Conservation (phyloP, 1,140 invertebrate species). For the Tetraneura akinire region DNA sequence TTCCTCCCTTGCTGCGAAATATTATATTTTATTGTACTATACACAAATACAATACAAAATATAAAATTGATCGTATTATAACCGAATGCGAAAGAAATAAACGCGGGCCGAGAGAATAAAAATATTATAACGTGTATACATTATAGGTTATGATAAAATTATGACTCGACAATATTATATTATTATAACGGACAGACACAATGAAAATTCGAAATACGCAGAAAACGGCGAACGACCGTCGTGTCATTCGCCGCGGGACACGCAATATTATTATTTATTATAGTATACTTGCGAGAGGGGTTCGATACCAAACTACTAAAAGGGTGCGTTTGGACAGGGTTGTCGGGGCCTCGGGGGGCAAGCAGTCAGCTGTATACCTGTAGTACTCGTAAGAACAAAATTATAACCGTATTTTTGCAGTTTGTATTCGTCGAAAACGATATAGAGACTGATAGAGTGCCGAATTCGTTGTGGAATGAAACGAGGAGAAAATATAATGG, state of each 20-base stretch:
- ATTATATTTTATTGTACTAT: not conserved
- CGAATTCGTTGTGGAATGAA: not conserved
- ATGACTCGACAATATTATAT: not conserved
- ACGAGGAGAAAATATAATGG: not conserved
- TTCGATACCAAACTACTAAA: too few relatives aligned
- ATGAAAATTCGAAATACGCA: conserved; percentile 25
- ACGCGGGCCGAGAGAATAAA: not conserved
- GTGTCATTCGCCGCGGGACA: conserved; percentile 36
- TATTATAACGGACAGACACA: not conserved
- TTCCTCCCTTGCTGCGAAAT: not conserved
- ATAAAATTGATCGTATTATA: not conserved
- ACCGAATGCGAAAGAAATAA: not conserved
- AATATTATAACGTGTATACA: too few relatives aligned
- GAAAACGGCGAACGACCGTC: conserved; percentile 16
- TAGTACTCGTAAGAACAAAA: conserved; percentile 18
- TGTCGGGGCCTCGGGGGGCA: not conserved
- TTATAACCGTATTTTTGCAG: not conserved
- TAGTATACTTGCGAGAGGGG: not conserved
- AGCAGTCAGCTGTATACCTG: not conserved
- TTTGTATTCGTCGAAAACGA: not conserved
- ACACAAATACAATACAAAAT: too few relatives aligned
- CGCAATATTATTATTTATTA: too few relatives aligned
- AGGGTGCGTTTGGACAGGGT: not conserved
- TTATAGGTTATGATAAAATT: not conserved
- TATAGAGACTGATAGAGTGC: not conserved